These are phyloP conservation scores for Archips xylosteana DNA, from an alignment of 2,888 invertebrate genomes.

Conservation along the genomic window DNA sequence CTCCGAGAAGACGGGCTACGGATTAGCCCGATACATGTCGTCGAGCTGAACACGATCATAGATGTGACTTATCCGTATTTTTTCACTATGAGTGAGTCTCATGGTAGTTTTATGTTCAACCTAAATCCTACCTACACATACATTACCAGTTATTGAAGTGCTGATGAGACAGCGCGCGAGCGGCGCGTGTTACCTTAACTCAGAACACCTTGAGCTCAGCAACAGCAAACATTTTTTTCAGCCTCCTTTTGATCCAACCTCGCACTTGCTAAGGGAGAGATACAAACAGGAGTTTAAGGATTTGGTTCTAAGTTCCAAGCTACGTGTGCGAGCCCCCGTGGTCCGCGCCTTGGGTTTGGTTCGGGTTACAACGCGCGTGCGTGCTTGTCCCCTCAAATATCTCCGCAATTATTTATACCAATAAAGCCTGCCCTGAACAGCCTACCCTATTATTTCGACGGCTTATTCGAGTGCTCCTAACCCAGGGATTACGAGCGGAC, in stretches of 20 bases:
- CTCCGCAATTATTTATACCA: slow-evolving; percentile 43
- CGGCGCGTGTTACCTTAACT: background rate
- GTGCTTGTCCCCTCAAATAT: slow-evolving; percentile 33
- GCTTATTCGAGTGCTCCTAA: slow-evolving; percentile 24
- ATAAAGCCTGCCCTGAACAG: slow-evolving; percentile 32
- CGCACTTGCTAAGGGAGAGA: background rate
- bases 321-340: background rate
- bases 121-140: too few species aligned
- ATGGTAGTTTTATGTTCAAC: too few species aligned
- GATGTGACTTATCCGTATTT: too few species aligned
- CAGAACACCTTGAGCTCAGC: background rate
- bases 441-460: slow-evolving; percentile 36
- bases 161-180: background rate
- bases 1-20: too few species aligned
- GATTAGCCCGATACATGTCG: too few species aligned
- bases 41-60: too few species aligned
- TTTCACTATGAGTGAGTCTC: too few species aligned
- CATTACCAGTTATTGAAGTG: background rate
- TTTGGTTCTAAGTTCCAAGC: background rate
- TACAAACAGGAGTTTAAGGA: background rate
- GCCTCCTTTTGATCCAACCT: background rate
- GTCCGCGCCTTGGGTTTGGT: background rate
- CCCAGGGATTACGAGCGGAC: background rate
- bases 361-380: slow-evolving; percentile 28
- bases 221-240: background rate